A percentile compares a stretch with the other conserved stretches of the same genome.
Conservation (phyloP, 2,888 invertebrate genomes). For the Mythimna ferrago region DNA sequence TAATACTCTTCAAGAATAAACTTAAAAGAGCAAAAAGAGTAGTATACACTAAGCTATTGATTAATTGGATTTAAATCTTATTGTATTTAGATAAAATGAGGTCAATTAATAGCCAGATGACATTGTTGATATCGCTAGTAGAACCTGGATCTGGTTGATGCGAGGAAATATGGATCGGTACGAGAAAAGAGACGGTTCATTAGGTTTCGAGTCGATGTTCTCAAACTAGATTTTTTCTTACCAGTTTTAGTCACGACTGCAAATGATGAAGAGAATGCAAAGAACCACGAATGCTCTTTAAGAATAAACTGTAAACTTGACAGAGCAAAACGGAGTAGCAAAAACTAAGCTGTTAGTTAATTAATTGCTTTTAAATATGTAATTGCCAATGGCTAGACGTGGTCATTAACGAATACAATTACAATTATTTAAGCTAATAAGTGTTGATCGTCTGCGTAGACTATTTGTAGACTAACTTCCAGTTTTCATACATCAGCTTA, state of each 20-base stretch:
- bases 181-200: too few relatives aligned
- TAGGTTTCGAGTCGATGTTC: too few relatives aligned
- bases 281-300: neutral
- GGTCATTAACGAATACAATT: conserved; percentile 38
- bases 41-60: neutral
- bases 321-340: neutral
- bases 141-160: too few relatives aligned
- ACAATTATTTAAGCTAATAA: conserved; percentile 55
- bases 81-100: too few relatives aligned
- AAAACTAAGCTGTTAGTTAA: neutral
- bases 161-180: too few relatives aligned
- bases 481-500: conserved; percentile 30
- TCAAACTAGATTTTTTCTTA: too few relatives aligned
- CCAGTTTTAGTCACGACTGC: too few relatives aligned
- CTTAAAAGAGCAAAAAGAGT: neutral
- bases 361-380: conserved; percentile 14
- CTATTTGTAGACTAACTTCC: conserved; percentile 31
- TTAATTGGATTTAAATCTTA: too few relatives aligned
- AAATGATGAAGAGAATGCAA: too few relatives aligned
- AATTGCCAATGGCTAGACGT: conserved; percentile 12
- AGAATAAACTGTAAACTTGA: neutral
- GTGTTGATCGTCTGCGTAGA: conserved; percentile 9
- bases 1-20: neutral
- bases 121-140: too few relatives aligned
- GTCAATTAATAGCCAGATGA: too few relatives aligned